Evolutionary conservation across 2,113 vertebrate genomes (phyloP), one percentile per base, ranked within the genome.

Genomic region (Ictidomys tridecemlineatus): DNA sequence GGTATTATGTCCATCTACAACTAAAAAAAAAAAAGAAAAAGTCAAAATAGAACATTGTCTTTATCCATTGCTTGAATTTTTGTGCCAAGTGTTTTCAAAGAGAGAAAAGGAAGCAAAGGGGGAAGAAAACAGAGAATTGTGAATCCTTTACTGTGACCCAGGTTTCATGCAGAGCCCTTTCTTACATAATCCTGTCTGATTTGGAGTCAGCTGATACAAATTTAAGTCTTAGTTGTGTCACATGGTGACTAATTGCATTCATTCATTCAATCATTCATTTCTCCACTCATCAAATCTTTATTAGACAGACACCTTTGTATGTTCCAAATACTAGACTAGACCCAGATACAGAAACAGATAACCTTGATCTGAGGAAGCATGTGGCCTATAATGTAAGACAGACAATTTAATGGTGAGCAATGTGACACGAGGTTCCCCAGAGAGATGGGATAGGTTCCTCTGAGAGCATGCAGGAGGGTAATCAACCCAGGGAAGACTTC

Each of bases 11-110:
- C 20, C 7, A 58, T 22, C 56, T 58, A 58, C 56, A 58, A 58
- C 56, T 58, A 58, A 58, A 58, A 58, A 56, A 18, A 56, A 56
- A 56, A 84, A 67, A n/a, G n/a, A n/a, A n/a, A 58, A 74, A 79
- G 18, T 58, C 42, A 85, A 89, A 67, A 72, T 18, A 74, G 34
- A 69, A 58, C 11, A 51, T 13, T 95, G 22, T 53, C 80, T 78
- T 78, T 73, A 58, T 69, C 69, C 32, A 51, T 51, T 74, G 84
- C 34, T 85, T 84, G 70, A 88, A 8, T 63, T 76, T 87, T 88
- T 88, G 37, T 73, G 72, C 26, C 76, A 89, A 84, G 87, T 76
- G 4, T 79, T 84, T 93, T 87, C 87, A 83, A 51, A 63, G 22
- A 30, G 30, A 83, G 32, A 14, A 87, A 84, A 88, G 37, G 16